These are phyloP conservation scores for Leptinotarsa defecta DNA, from an alignment of 1,140 invertebrate species.

Conservation along the genomic window DNA sequence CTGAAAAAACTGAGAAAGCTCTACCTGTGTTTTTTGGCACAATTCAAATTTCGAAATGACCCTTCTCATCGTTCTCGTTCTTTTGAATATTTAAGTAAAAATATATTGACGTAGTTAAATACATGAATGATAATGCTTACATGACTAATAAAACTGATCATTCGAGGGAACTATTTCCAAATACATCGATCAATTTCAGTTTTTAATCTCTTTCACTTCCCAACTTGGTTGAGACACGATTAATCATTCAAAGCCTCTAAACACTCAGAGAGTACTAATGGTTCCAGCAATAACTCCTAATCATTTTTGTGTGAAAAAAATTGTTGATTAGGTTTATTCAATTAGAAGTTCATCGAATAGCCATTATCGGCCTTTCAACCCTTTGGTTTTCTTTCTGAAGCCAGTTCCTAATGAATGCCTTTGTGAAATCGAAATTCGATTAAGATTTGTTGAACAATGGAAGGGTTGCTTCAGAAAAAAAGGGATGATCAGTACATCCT, in stretches of 20 bases:
- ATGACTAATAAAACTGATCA: too few species aligned
- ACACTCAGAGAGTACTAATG: not conserved
- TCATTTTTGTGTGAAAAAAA: not conserved
- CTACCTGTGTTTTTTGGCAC: too few species aligned
- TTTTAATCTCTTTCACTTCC: not conserved
- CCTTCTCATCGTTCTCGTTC: too few species aligned
- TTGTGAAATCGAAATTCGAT: constrained; percentile 19
- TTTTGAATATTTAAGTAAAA: too few species aligned
- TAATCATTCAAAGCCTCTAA: not conserved
- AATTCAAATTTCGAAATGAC: too few species aligned
- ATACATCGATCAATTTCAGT: not conserved
- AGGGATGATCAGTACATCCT: constrained; percentile 18
- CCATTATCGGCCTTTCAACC: constrained; percentile 15
- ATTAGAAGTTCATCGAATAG: not conserved
- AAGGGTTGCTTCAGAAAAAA: constrained; percentile 20
- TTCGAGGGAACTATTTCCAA: not conserved
- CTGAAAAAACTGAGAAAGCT: too few species aligned
- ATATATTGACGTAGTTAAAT: too few species aligned
- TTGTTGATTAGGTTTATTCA: not conserved
- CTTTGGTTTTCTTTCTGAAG: constrained; percentile 13
- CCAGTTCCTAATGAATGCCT: constrained; percentile 16
- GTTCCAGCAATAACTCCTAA: not conserved
- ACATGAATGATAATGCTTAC: too few species aligned
- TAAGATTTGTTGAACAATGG: constrained; percentile 23
- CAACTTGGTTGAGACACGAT: not conserved